Base-by-base conservation (phyloP, 1,140 invertebrate species). In the Atta colombica region DNA sequence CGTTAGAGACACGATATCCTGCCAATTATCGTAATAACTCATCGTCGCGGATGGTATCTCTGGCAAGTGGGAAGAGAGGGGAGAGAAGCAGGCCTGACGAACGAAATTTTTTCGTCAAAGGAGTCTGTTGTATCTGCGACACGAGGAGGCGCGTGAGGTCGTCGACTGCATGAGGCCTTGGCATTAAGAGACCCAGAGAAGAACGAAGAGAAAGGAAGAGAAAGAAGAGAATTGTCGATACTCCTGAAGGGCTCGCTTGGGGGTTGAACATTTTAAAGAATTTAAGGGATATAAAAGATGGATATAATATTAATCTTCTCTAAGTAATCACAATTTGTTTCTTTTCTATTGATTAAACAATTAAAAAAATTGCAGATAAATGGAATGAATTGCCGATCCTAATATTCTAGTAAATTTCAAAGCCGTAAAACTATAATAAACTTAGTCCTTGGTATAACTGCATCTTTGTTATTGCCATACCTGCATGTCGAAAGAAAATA, bases 241-340 rank as follows among this genome's bases (percentile, higher is more conserved):
- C 21, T 31, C 51, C 25, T 21, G 28, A 28, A 16, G 14, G 49
- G 16, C 60, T 28, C 16, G 2, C 21, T 25, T 21, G 65, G 16
- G n/a, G n/a, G 21, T 60, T 74, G 31, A 66, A 49, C 21, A 25
- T 28, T 49, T 31, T 31, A 68, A 80, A 55, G 25, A 87, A 71
- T 81, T 91, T 85, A 53, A 3, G 89, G 58, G 1, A 75, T 65
- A 90, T 90, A 84, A 93, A 90, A 10, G 7, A 0, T 89, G 92
- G 91, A 90, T 77, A 93, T 77, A 93, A 93, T 92, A 92, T 94
- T 94, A 93, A 94, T 94, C 92, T 93, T 92, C 92, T 21, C 1
- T 18, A 91, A 92, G 91, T 94, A 92, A 92, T 93, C 91, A 87
- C 90, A 93, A 94, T 93, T 94, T 86, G 89, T 87, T 86, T 45